A percentile compares a stretch with the other conserved stretches of the same genome.
These are phyloP conservation scores for Phlogophora meticulosa DNA, from an alignment of 2,888 invertebrate species.

Conservation along the genomic window DNA sequence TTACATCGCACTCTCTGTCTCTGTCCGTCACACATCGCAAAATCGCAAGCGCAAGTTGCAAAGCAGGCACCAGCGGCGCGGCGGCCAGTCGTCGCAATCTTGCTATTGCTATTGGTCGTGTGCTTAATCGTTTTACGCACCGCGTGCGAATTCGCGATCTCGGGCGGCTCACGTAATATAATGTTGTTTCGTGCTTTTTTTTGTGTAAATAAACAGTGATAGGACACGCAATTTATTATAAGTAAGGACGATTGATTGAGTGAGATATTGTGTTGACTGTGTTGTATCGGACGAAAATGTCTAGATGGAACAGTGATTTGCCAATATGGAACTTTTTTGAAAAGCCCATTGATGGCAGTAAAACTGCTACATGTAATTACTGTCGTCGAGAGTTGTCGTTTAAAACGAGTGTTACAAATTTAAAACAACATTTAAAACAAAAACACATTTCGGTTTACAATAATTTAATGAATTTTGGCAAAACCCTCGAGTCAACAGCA, in stretches of 20 bases:
- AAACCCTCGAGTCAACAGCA: background rate
- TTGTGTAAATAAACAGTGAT: conserved; percentile 1
- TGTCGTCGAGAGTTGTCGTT: background rate
- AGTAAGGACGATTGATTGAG: background rate
- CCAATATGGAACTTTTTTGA: conserved; percentile 11
- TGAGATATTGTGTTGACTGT: background rate
- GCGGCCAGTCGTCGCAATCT: background rate
- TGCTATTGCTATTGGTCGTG: background rate
- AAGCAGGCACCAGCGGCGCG: too few relatives aligned
- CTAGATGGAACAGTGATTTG: background rate
- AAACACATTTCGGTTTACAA: background rate
- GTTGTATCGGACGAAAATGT: background rate
- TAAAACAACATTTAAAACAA: background rate
- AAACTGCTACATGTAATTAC: conserved; percentile 6
- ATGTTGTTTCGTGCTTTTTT: background rate
- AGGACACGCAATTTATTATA: background rate
- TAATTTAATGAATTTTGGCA: background rate
- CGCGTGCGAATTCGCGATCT: background rate
- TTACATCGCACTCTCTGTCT: too few relatives aligned
- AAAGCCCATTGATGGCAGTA: conserved; percentile 1
- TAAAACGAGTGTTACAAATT: conserved; percentile 4
- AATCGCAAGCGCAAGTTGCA: too few relatives aligned
- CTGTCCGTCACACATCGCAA: too few relatives aligned
- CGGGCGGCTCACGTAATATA: background rate
- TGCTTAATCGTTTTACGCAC: background rate